Percentiles rank a stretch among this genome's conserved stretches.
phyloP scores from a whole-genome alignment of 2,113 vertebrate species.

The cattle (Bos taurus) region ARS-UCD2.0 NC_037342.1:82136001-82136500 shows the following conservation, averaged over 20 bases:
- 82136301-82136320: not conserved
- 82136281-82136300: not conserved
- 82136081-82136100: not conserved
- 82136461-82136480: not conserved
- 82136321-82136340: not conserved
- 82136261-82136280: not conserved
- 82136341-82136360: not conserved
- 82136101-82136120: not conserved
- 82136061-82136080: not conserved
- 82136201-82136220: not conserved
- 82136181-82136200: not conserved
- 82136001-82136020: not conserved
- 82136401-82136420: not conserved
- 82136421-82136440: not conserved
- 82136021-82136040: not conserved
- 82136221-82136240: not conserved
- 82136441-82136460: not conserved
- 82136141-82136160: not conserved
- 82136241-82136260: not conserved
- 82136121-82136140: not conserved
- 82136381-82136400: not conserved
- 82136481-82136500: not conserved
- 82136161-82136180: not conserved
- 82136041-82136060: rapidly evolving
- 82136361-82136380: not conserved